These are phyloP conservation scores for Peromyscus melanophrys DNA, from an alignment of 2,797 vertebrate genomes.

Conservation along the genomic window DNA sequence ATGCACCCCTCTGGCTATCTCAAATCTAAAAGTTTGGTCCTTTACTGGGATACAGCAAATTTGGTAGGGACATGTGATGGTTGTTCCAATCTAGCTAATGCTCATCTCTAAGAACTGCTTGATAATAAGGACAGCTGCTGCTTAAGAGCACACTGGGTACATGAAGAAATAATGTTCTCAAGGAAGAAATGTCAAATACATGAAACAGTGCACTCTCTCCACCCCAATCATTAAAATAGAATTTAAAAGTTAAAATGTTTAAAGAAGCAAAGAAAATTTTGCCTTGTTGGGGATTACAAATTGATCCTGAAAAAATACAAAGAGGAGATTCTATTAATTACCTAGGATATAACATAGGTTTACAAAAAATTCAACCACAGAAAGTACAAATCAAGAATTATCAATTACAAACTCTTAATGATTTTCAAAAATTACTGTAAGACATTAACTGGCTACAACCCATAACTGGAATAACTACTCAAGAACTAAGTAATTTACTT, in stretches of 20 bases:
- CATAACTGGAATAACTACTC: too few relatives aligned
- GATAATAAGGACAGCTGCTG: not conserved
- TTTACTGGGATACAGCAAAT: not conserved
- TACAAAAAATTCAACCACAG: too few relatives aligned
- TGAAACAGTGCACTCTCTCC: not conserved
- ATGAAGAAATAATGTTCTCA: not conserved
- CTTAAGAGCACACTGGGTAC: not conserved
- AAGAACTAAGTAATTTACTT: too few relatives aligned
- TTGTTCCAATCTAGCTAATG: not conserved
- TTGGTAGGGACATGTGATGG: not conserved
- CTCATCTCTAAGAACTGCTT: not conserved
- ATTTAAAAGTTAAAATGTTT: not conserved
- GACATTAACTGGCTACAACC: too few relatives aligned
- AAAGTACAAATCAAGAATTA: too few relatives aligned
- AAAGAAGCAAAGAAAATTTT: too few relatives aligned
- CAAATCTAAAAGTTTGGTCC: conserved; percentile 14
- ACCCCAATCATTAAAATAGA: conserved; percentile 4
- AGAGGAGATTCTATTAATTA: too few relatives aligned
- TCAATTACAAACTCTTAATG: too few relatives aligned
- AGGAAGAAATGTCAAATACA: not conserved
- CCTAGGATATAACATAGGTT: too few relatives aligned
- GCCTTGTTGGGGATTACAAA: too few relatives aligned
- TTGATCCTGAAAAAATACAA: too few relatives aligned
- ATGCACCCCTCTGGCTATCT: not conserved
- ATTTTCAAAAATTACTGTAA: too few relatives aligned